Percentiles rank a stretch among this genome's conserved stretches.
Conservation (phyloP, 2,797 vertebrate genomes). For the Meriones psammophilus region DNA sequence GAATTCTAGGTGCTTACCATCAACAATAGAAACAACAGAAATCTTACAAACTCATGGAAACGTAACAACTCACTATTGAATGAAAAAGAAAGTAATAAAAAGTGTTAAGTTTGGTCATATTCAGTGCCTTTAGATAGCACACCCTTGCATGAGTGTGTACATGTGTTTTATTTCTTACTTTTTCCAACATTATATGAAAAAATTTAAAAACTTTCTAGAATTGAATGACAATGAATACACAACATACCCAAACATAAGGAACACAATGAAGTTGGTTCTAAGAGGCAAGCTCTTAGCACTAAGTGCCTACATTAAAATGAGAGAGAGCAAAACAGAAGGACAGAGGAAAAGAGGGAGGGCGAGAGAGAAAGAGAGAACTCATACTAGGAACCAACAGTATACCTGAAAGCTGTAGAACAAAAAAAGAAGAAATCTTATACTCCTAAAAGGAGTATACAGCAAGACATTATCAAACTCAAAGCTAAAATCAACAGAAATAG, state of each 20-base stretch:
- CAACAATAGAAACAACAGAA: background rate
- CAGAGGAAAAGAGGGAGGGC: background rate
- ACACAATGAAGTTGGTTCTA: background rate
- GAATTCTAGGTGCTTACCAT: background rate
- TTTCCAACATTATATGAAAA: background rate
- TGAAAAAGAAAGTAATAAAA: background rate
- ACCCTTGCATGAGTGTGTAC: background rate
- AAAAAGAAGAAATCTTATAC: background rate
- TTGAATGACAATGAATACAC: background rate
- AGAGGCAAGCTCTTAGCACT: background rate
- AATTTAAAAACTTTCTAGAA: background rate
- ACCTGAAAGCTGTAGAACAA: background rate
- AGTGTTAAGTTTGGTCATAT: background rate
- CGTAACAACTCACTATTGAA: background rate
- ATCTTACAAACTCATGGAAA: background rate
- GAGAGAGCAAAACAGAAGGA: background rate
- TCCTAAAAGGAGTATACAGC: background rate
- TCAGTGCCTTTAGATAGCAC: background rate
- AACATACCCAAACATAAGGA: background rate
- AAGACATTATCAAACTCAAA: background rate
- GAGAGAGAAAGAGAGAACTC: too few species aligned
- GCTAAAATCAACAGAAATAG: background rate
- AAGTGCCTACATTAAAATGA: background rate
- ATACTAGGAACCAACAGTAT: background rate
- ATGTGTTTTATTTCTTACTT: background rate